Base-by-base conservation (phyloP, 2,888 invertebrate species). In the Polyploca ridens region DNA sequence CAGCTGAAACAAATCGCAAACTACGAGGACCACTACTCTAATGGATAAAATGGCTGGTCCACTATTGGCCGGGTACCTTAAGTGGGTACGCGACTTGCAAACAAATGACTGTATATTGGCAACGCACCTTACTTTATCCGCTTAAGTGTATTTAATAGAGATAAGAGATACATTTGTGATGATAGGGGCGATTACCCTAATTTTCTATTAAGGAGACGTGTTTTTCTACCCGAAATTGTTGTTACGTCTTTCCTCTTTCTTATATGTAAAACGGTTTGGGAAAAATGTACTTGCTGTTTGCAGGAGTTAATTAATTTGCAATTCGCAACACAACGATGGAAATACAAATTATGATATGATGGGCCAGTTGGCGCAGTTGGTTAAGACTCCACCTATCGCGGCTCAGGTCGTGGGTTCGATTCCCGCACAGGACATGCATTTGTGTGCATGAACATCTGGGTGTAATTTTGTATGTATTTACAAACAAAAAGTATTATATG, bases 1-100 rank as follows among this genome's bases (percentile, higher is more conserved):
- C 86, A 87, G 86, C 87, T 87, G 89, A 87, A 88, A 89, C 87
- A 89, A 89, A 90, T 90, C 86, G 88, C 76, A 72, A 74, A 71
- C 76, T 73, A 69, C 71, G 78, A 76, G 78, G 75, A 76, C 77
- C 69, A 66, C 77, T 61, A 66, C 74, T 70, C 77, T 87, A 88
- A 88, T 87, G 87, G 86, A 77, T 76, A 74, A 84, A 86, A 86
- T 84, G 83, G 86, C 68, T 66, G 70, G 76, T 70, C 72, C 72
- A 81, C 81, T 82, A 83, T 84, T 83, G 78, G 80, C 73, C 83
- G 78, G 78, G 78, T 79, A 83, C 79, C 83, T 82, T 85, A 82
- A 84, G 86, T 84, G 84, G 79, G 69, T 84, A 83, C 84, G 85
- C 81, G 84, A 83, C 82, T 77, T 71, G 82, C 79, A 77, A 71